These are phyloP conservation scores for Esox niger DNA, from an alignment of 2,113 vertebrate species.

Conservation along the genomic window DNA sequence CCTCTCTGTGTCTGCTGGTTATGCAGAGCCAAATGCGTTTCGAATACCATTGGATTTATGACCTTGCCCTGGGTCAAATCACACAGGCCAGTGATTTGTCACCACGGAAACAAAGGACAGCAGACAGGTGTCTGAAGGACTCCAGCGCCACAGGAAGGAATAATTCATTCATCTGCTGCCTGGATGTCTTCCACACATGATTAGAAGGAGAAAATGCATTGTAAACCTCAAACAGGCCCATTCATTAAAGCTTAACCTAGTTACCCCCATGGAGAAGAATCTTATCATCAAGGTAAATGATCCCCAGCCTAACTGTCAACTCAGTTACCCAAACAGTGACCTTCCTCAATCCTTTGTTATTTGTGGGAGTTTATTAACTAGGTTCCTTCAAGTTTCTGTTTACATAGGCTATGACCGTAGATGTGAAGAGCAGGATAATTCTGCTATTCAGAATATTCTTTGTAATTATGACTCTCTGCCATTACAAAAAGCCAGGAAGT, in stretches of 20 bases:
- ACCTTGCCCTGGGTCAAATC: constrained; percentile 35
- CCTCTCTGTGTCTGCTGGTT: constrained; percentile 12
- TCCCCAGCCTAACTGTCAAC: constrained; percentile 23
- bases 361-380: constrained; percentile 35
- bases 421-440: constrained; percentile 19
- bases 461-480: too few species aligned
- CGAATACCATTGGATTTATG: constrained; percentile 43
- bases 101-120: constrained; percentile 34
- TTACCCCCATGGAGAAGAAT: constrained; percentile 9
- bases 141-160: constrained; percentile 40
- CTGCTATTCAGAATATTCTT: too few species aligned
- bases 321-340: constrained; percentile 17
- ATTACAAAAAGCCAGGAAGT: constrained; percentile 38
- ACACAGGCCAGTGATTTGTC: constrained; percentile 41
- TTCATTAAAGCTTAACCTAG: constrained; percentile 35
- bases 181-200: constrained; percentile 35
- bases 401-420: constrained; percentile 24
- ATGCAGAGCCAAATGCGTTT: constrained; percentile 20
- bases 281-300: constrained; percentile 37
- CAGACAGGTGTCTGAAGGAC: constrained; percentile 35
- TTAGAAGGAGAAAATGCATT: constrained; percentile 43
- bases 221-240: constrained; percentile 38
- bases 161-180: constrained; percentile 53
- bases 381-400: constrained; percentile 23
- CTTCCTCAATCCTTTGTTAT: constrained; percentile 31